Evolutionary conservation across 2,113 vertebrate genomes (phyloP), one percentile per base, ranked within the genome.

Genomic region (Rallus limicola): DNA sequence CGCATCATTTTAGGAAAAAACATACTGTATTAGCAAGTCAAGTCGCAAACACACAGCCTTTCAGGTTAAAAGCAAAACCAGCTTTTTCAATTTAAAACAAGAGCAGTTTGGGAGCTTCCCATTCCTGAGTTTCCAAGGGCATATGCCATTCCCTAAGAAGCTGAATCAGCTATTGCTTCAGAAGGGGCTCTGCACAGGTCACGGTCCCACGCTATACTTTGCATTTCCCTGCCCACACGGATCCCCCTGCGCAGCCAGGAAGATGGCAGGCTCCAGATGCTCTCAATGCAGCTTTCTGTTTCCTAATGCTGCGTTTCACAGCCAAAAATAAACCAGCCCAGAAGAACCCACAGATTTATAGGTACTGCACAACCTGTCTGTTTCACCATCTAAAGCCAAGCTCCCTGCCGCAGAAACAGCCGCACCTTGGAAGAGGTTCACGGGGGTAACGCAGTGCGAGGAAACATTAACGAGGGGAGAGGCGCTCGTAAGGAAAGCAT

Each of bases 281-380:
- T 93, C 74, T 86, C 76, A 78, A 36, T 60, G 68, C 82, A 82
- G 76, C 67, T 89, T 83, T 95, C 86, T 91, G 76, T 87, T 76
- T 72, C 50, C 80, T 46, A 70, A 38, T 7, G 44, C 69, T 56
- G 42, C 16, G 2, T 71, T 92, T 88, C 68, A 68, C 65, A 90
- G 91, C 40, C 69, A 67, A 86, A 92, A 83, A 78, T 58, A 76
- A 88, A 86, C 7, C 48, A 81, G 71, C 50, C 52, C 82, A 19
- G n/a, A 93, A 69, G 67, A 88, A 80, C 71, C 25, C 68, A 20
- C 36, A 69, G n/a, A 20, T 55, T 71, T 87, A 19, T 11, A 82
- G 56, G 40, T 55, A 28, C 31, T 17, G 52, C 36, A 55, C 64
- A 67, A 72, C 46, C n/a, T 40, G 42, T 76, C 44, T 78, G 31